Evolutionary conservation across 2,888 invertebrate genomes (phyloP), one percentile per base, ranked within the genome.

Genomic region (Ligdia adustata): DNA sequence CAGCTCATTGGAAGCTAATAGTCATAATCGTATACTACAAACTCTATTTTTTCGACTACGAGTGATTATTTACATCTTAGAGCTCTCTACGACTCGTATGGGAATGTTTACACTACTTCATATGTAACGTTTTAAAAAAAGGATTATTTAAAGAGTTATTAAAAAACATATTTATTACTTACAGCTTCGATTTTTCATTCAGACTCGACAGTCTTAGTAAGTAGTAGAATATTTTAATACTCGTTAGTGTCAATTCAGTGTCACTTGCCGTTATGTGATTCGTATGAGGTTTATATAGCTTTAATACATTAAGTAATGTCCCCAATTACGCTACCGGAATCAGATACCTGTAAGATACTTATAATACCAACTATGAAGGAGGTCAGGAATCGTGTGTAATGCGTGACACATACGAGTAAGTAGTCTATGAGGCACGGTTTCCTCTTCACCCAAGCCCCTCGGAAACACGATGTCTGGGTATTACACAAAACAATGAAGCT

Each of bases 1-100:
- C 89, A 88, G 81, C 69, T 72, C 71, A 79, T 82, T 72, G 80
- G 77, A 73, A 79, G 79, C 76, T 85, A 86, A 87, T 88, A 85
- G 82, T 84, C 78, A 74, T 82, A 82, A 81, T 85, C 70, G 77
- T 82, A 74, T 75, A 69, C 69, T 69, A n/a, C n/a, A n/a, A n/a
- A n/a, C n/a, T n/a, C n/a, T n/a, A 71, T 62, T 76, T 77, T 75
- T 75, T 73, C 65, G 75, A 72, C 64, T 66, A 60, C 62, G 64
- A 64, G 65, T 68, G 63, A 52, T 79, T 82, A 87, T 86, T 85
- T 85, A 84, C 78, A 72, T 63, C 68, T 64, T 70, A 70, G 64
- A 66, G 57, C 68, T 70, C 68, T 70, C 68, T 72, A 72, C 67
- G 65, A 64, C 57, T 66, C 72, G 76, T 80, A 81, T 86, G 84